Percentiles rank a stretch among this genome's conserved stretches.
phyloP scores from a whole-genome alignment of 92 coral and sea anemone genomes.

The Parazoanthus swiftii region DNA sequence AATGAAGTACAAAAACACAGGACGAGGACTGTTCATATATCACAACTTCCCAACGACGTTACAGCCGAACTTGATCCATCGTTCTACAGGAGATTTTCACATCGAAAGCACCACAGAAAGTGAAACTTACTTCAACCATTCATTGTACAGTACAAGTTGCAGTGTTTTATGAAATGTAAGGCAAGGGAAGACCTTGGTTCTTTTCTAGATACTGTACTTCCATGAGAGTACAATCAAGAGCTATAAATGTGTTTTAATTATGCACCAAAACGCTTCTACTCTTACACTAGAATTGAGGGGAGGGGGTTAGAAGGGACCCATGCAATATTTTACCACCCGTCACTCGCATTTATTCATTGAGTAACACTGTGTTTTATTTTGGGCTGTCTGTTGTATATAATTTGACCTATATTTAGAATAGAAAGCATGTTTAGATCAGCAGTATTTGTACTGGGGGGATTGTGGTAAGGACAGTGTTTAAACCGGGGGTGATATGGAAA shows the following conservation, averaged over 20 bases:
- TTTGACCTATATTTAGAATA: background rate
- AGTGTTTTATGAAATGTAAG: background rate
- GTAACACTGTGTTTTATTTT: background rate
- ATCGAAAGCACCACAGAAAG: slow-evolving; percentile 84
- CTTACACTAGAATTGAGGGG: background rate
- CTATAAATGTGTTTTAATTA: background rate
- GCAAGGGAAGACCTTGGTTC: background rate
- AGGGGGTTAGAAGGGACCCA: background rate
- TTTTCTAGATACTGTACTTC: no score
- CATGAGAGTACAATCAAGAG: background rate
- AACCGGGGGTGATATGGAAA: background rate
- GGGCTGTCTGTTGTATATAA: background rate
- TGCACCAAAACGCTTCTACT: background rate
- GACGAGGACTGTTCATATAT: slow-evolving; percentile 75
- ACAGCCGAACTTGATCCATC: slow-evolving; percentile 95
- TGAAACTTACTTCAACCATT: slow-evolving; percentile 28
- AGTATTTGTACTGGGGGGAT: background rate
- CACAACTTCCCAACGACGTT: slow-evolving; percentile 84
- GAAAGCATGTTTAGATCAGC: background rate
- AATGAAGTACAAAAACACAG: slow-evolving; percentile 74
- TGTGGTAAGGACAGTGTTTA: background rate
- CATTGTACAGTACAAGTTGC: background rate
- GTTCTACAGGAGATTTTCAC: slow-evolving; percentile 86
- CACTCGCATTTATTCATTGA: background rate
- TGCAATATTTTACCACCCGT: background rate